A percentile compares a stretch with the other conserved stretches of the same genome.
Conservation (phyloP, 2,888 invertebrate genomes). For the Tanaodytes sp. region DNA sequence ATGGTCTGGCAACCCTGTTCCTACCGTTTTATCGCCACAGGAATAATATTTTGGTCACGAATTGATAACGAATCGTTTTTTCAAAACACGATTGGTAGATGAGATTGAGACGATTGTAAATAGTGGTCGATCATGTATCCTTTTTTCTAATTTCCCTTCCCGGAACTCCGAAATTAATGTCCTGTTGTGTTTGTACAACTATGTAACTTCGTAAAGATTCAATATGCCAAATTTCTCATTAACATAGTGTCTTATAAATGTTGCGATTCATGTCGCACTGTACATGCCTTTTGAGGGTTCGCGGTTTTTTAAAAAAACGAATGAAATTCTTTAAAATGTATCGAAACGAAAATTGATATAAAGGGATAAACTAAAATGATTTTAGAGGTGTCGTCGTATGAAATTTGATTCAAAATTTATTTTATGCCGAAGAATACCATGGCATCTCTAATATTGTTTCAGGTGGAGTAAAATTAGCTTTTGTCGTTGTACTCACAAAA, state of each 20-base stretch:
- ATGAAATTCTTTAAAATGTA: conserved; percentile 16
- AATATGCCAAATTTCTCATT: conserved; percentile 51
- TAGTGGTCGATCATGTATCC: too few relatives aligned
- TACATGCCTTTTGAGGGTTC: conserved; percentile 38
- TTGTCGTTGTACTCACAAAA: conserved; percentile 44
- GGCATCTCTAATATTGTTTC: conserved; percentile 42
- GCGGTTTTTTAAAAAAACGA: conserved; percentile 14
- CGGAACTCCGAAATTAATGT: too few relatives aligned
- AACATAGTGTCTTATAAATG: conserved; percentile 50
- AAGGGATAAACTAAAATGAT: conserved; percentile 36
- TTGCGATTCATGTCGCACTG: conserved; percentile 7
- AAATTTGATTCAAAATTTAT: conserved; percentile 35
- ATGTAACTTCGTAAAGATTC: conserved; percentile 32
- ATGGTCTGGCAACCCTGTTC: conserved; percentile 15
- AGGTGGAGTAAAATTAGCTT: conserved; percentile 38
- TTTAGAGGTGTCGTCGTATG: conserved; percentile 39
- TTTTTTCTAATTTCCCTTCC: too few relatives aligned
- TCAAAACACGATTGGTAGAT: background rate
- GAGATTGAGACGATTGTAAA: conserved; percentile 18
- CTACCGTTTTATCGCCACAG: conserved; percentile 19
- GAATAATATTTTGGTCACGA: conserved; percentile 17
- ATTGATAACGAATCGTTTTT: conserved; percentile 38
- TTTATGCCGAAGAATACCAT: conserved; percentile 38
- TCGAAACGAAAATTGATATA: conserved; percentile 18
- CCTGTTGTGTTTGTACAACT: conserved; percentile 42